These are phyloP conservation scores for Aplidium turbinatum DNA, from an alignment of 23 tunicate genomes.

Conservation along the genomic window DNA sequence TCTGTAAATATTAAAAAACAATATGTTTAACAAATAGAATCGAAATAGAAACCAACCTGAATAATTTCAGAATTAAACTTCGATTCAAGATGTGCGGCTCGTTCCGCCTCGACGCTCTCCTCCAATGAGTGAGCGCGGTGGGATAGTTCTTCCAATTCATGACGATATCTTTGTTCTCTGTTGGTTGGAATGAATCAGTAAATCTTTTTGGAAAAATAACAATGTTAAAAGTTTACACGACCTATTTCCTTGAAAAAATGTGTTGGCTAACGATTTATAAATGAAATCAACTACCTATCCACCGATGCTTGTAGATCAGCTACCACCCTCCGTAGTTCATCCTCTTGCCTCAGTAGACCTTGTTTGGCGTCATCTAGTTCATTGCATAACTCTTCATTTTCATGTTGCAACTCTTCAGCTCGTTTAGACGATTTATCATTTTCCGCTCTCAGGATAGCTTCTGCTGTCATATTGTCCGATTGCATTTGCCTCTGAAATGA, in stretches of 20 bases:
- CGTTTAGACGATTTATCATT: constrained; percentile 45
- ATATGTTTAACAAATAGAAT: neutral
- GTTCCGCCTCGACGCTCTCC: constrained; percentile 87
- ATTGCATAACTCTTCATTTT: constrained; percentile 32
- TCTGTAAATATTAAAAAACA: neutral
- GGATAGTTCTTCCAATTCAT: constrained; percentile 51
- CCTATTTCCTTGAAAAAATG: neutral
- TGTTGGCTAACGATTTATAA: neutral
- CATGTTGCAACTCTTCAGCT: constrained; percentile 3
- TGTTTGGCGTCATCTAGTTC: constrained; percentile 46
- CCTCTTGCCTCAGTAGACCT: constrained; percentile 48
- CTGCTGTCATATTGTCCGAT: constrained; percentile 66
- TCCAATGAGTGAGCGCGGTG: constrained; percentile 70
- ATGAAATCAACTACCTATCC: constrained; percentile 78
- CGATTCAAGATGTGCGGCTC: constrained; percentile 92
- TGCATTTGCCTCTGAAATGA: constrained; percentile 59
- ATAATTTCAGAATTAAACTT: constrained; percentile 88
- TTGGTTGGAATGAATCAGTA: too few species aligned
- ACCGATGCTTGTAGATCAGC: constrained; percentile 58
- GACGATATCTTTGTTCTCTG: constrained; percentile 78
- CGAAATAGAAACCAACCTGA: constrained; percentile 36
- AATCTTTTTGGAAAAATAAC: neutral
- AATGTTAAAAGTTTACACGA: neutral
- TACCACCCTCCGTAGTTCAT: constrained; percentile 40
- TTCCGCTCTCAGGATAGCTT: constrained; percentile 72